Conservation (phyloP, 2,113 vertebrate species). For the Hyaena hyaena region DNA sequence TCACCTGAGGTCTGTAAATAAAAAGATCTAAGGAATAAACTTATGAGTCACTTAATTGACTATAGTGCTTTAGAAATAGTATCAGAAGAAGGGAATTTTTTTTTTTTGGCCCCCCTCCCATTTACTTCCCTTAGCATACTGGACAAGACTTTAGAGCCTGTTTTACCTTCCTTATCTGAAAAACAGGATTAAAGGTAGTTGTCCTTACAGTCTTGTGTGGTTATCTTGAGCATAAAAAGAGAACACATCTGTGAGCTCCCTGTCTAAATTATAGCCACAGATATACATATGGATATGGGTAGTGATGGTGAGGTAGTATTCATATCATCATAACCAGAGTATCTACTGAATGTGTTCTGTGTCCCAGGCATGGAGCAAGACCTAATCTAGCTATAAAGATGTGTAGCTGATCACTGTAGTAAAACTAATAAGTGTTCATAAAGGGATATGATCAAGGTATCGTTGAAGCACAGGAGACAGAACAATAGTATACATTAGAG, state of each 20-base stretch:
- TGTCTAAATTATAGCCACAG: not conserved
- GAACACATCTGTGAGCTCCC: not conserved
- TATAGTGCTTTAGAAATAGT: not conserved
- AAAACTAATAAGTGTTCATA: not conserved
- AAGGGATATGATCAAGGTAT: not conserved
- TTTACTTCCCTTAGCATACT: not conserved
- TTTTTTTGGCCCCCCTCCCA: not conserved
- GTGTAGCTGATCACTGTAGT: not conserved
- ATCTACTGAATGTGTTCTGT: not conserved
- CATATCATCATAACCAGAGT: not conserved
- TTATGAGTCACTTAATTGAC: conserved; percentile 12
- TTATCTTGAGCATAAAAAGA: not conserved
- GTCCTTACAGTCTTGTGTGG: not conserved
- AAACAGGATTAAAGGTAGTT: not conserved
- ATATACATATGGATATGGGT: not conserved
- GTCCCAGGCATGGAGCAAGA: not conserved
- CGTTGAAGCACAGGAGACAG: not conserved
- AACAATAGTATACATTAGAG: not conserved
- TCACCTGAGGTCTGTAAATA: not conserved
- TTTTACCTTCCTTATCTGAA: not conserved
- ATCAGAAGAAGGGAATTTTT: not conserved
- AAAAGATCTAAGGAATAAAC: not conserved
- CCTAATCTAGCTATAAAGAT: not conserved
- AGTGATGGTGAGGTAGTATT: not conserved
- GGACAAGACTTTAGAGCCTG: not conserved